Conservation (phyloP, 2,113 vertebrate species). For the Cyprinodon brontotheroides region DNA sequence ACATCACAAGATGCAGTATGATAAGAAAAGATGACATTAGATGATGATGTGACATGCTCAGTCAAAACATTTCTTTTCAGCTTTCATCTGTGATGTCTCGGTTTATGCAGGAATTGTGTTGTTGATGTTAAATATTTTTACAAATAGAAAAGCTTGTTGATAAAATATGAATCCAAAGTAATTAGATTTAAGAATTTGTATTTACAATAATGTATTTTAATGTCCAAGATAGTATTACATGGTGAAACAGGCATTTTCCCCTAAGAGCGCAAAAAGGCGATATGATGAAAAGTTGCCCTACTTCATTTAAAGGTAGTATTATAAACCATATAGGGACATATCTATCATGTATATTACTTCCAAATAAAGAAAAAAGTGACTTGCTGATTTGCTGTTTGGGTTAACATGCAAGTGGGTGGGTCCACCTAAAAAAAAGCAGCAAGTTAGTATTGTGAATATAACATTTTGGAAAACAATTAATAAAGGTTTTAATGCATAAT, state of each 20-base stretch:
- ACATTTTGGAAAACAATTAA: background rate
- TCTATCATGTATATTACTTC: background rate
- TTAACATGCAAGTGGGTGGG: background rate
- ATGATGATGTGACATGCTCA: slow-evolving; percentile 43
- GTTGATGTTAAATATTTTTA: background rate
- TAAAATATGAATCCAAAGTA: background rate
- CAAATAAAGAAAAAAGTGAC: background rate
- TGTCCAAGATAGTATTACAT: too few species aligned
- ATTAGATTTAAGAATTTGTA: background rate
- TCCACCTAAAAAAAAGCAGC: background rate
- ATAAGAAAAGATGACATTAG: slow-evolving; percentile 18
- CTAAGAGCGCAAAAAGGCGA: background rate
- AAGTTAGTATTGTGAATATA: background rate
- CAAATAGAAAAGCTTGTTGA: background rate
- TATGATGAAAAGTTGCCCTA: background rate
- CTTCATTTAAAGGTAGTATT: background rate
- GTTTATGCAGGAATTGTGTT: background rate
- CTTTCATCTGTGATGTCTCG: background rate
- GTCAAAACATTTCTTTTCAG: slow-evolving; percentile 11
- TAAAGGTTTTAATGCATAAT: background rate
- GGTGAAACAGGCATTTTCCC: background rate
- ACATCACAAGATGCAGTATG: slow-evolving; percentile 22
- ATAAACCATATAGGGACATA: background rate
- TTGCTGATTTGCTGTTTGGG: background rate
- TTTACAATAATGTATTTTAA: background rate